Conservation (phyloP, 1,140 invertebrate species). For the Episyrphus balteatus region DNA sequence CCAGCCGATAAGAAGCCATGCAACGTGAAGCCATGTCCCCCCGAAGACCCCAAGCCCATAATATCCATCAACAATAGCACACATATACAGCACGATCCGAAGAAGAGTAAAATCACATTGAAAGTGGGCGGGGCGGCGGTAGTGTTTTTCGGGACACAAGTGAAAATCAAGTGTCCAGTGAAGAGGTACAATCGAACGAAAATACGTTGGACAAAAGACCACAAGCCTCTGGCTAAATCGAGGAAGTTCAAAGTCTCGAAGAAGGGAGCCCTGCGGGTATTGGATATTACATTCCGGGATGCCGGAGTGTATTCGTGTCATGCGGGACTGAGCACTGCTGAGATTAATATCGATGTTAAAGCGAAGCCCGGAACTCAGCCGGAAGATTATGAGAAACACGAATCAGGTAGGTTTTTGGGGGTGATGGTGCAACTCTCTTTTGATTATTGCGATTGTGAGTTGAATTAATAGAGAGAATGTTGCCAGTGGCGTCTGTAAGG, state of each 20-base stretch:
- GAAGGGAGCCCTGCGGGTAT: slow-evolving; percentile 74
- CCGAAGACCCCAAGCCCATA: slow-evolving; percentile 51
- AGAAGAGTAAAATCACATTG: slow-evolving; percentile 62
- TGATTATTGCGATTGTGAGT: not conserved
- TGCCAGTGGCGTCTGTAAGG: slow-evolving; percentile 4
- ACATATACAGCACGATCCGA: slow-evolving; percentile 67
- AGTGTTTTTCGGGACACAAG: slow-evolving; percentile 71
- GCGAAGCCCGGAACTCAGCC: slow-evolving; percentile 63
- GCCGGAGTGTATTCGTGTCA: slow-evolving; percentile 73
- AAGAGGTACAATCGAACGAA: slow-evolving; percentile 66
- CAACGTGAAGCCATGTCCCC: slow-evolving; percentile 64
- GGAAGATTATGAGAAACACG: slow-evolving; percentile 58
- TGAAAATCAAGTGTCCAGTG: slow-evolving; percentile 85
- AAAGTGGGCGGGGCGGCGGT: slow-evolving; percentile 76
- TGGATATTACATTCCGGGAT: slow-evolving; percentile 62
- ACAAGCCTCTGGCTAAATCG: slow-evolving; percentile 55
- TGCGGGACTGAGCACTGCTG: slow-evolving; percentile 60
- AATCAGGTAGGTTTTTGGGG: slow-evolving; percentile 21
- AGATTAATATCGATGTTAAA: slow-evolving; percentile 60
- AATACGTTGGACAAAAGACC: slow-evolving; percentile 74
- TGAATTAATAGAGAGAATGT: not conserved
- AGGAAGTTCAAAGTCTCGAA: slow-evolving; percentile 74
- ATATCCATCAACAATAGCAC: slow-evolving; percentile 58
- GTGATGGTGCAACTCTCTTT: not conserved
- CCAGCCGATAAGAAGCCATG: slow-evolving; percentile 65